Evolutionary conservation across 2,888 invertebrate genomes (phyloP), one percentile per base, ranked within the genome.

Genomic region (Rotaria socialis): DNA sequence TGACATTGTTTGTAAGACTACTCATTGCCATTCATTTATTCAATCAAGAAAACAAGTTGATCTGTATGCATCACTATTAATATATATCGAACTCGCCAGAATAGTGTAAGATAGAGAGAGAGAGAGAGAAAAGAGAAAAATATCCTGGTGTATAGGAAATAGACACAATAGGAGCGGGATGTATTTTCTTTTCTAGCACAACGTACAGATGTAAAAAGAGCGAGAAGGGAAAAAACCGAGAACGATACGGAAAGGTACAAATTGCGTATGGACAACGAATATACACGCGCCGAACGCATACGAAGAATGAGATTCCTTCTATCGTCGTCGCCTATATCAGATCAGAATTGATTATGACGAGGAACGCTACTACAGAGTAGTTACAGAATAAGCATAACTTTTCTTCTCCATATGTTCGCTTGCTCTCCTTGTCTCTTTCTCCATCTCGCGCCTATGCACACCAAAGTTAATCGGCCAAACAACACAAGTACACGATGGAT

Each of bases 181-280:
- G 27, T 19, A 67, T 67, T 67, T 67, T 67, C 35, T 67, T 16
- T 16, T 27, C 16, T 35, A 35, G 19, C 6, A 35, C 22, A 56
- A 56, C 24, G 56, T 56, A 56, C 24, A 56, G 56, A 56, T 56
- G 56, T 24, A 56, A 35, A 67, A 41, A 55, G 55, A 19, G 27
- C 1, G n/a, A 16, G 67, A 3, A 2, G 35, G 35, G 35, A 35
- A 35, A 67, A 35, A 67, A 16, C 16, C 67, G 35, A 35, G 27
- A 67, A 27, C 35, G 27, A 35, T 19, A 27, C 35, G 67, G 35
- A 19, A 35, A 67, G 67, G 67, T 67, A 67, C 67, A 67, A 67
- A 67, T 67, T 67, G 67, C 67, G 41, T 67, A 67, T 67, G 67
- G 67, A 67, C 67, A 67, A 67, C 67, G 67, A 67, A 67, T 67